Percentiles rank a stretch among this genome's conserved stretches.
Evolutionary conservation across 2,113 vertebrate species (phyloP).

Genomic region (Phrynosoma platyrhinos): DNA sequence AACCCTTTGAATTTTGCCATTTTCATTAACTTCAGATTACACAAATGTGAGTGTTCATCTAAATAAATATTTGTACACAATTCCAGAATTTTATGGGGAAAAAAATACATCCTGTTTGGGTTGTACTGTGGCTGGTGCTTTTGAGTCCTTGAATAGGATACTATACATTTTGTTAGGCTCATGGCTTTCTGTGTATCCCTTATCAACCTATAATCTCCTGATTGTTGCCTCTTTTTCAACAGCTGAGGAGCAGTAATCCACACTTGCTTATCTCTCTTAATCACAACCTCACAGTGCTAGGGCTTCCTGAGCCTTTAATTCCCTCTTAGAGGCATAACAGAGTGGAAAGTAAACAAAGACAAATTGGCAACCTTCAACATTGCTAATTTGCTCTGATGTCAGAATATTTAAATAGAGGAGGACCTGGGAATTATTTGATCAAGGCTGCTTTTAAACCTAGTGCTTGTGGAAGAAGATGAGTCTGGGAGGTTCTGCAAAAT

Average conservation of each 20-base stretch:
- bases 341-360: slow-evolving; percentile 88
- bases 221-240: slow-evolving; percentile 80
- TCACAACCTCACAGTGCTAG: slow-evolving; percentile 78
- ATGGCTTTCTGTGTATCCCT: slow-evolving; percentile 74
- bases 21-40: slow-evolving; percentile 11
- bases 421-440: slow-evolving; percentile 83
- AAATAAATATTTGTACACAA: neutral
- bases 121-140: slow-evolving; percentile 35
- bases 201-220: slow-evolving; percentile 82
- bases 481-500: slow-evolving; percentile 74
- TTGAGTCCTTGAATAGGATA: slow-evolving; percentile 58
- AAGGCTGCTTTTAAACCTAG: slow-evolving; percentile 80
- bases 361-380: slow-evolving; percentile 81
- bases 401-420: slow-evolving; percentile 83
- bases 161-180: slow-evolving; percentile 70
- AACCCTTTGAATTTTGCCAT: neutral
- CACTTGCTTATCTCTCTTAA: slow-evolving; percentile 83
- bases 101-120: neutral
- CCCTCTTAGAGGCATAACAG: slow-evolving; percentile 82
- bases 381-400: slow-evolving; percentile 87
- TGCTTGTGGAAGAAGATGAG: slow-evolving; percentile 76
- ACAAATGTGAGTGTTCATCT: neutral
- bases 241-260: slow-evolving; percentile 83
- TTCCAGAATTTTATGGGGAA: slow-evolving; percentile 3
- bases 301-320: slow-evolving; percentile 84